These are phyloP conservation scores for Stichodactyla helianthus DNA, from an alignment of 64 coral and sea anemone species.

Conservation along the genomic window DNA sequence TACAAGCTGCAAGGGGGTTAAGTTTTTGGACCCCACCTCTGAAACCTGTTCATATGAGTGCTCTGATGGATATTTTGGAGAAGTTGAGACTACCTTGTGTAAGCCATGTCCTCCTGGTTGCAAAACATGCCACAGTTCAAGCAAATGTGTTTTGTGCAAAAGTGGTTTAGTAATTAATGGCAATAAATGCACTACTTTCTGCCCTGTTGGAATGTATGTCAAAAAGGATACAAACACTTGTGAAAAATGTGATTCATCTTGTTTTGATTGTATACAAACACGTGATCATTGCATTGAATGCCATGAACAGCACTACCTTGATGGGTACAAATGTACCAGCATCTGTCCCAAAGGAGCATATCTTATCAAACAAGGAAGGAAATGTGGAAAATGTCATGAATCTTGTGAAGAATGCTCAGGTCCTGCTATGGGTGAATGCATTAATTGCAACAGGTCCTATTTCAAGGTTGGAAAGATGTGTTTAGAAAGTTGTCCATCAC, in stretches of 20 bases:
- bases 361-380: conserved; percentile 38
- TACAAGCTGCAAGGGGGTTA: conserved; percentile 78
- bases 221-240: conserved; percentile 59
- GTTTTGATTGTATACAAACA: conserved; percentile 57
- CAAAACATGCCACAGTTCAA: conserved; percentile 32
- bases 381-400: conserved; percentile 62
- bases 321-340: conserved; percentile 47
- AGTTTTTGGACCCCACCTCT: conserved; percentile 55
- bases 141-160: conserved; percentile 49
- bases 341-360: conserved; percentile 74
- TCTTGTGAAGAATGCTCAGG: conserved; percentile 78
- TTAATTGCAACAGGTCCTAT: conserved; percentile 37
- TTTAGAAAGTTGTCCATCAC: conserved; percentile 57
- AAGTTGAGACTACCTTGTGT: conserved; percentile 52
- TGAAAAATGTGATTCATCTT: conserved; percentile 61
- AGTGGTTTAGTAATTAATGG: conserved; percentile 46
- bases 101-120: conserved; percentile 75
- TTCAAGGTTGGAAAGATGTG: conserved; percentile 62
- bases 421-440: conserved; percentile 49
- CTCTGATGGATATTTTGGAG: conserved; percentile 63
- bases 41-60: conserved; percentile 77
- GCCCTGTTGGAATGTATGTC: conserved; percentile 59
- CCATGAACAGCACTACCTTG: conserved; percentile 37
- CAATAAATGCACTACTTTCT: conserved; percentile 58
- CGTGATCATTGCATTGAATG: conserved; percentile 61